Base-by-base conservation (phyloP, 92 coral and sea anemone genomes). In the Actinernus sp. region DNA sequence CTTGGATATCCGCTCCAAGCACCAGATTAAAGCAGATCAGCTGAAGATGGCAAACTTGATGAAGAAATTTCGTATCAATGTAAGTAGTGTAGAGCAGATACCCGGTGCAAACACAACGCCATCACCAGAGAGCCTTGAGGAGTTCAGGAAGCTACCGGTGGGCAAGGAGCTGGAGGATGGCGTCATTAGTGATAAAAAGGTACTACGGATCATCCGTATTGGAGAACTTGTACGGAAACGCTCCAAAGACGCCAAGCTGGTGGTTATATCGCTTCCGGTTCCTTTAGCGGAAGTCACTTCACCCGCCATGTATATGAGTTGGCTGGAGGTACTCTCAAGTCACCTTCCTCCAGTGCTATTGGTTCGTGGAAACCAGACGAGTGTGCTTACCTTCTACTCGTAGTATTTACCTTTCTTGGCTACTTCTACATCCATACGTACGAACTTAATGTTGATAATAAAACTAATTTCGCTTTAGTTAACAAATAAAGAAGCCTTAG, bases 271-370 rank as follows among this genome's bases (percentile, higher is more conserved):
- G 16, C 88, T 95, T 51, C 99, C 99, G 43, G 87, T 95, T 19
- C 97, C 99, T 24, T 78, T 88, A n/a, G 90, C 78, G 40, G 99
- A 82, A 3, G 97, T 91, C 48, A 89, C 96, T 16, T 71, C 93
- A 27, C 93, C 90, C 6, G 30, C 75, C 73, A 80, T 95, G 95
- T 95, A 95, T 74, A 91, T 95, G 99, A 95, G 99, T 63, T 91
- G 97, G 99, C 84, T 95, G 47, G 99, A 95, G 66, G 87, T 87
- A 58, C 25, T 95, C 71, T 87, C 97, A 38, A 53, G 55, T 43
- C 89, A 84, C 59, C 73, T 87, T 49, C 99, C 99, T 6, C 99
- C 97, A 0, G 93, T 91, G 13, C 70, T 95, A 51, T 80, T 95
- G 47, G 93, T 91, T 20, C 95, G 99, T 10, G 99, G 99, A 45